Base-by-base conservation (phyloP, 2,888 invertebrate genomes). In the Dasypolia templi region DNA sequence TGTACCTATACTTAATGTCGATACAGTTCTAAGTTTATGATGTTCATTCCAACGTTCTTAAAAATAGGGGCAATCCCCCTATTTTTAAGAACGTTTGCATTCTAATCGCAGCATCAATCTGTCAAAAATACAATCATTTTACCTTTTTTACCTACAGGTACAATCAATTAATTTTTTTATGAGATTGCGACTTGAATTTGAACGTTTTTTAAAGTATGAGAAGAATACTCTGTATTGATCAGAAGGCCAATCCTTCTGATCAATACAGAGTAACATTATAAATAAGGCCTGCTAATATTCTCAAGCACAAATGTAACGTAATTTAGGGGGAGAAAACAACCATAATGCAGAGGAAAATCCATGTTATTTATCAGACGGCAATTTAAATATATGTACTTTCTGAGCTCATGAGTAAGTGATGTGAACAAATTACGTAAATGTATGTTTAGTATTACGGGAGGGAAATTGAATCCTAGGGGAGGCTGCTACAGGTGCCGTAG, bases 371-470 rank as follows among this genome's bases (percentile, higher is more conserved):
- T 87, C 86, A 88, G 89, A 88, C 81, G 86, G 86, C 89, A 89
- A 91, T 90, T 91, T 87, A 87, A 91, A 90, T 89, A 90, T 89
- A 55, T 61, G 6, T 62, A 88, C 88, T 87, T 86, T 86, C 75
- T 83, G 75, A 81, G 82, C 84, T 68, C 78, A 83, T 80, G 75
- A 73, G 87, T 84, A 89, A 89, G 85, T 86, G 85, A 89, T 87
- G 89, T 85, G 85, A 82, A 82, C 87, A 89, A 91, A 92, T 92
- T 92, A 91, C 86, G 88, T 75, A 89, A 90, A 90, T 90, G 88
- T 89, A 89, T 89, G 88, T 89, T 91, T 89, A 88, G 88, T 89
- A 84, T 89, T 88, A 84, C 79, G 84, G 83, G 39, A 55, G 72
- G 79, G 78, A 89, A 90, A 89, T 89, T 86, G 84, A 87, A 86